Evolutionary conservation across 2,888 invertebrate species (phyloP), one percentile per base, ranked within the genome.

Genomic region (Drosophila silvestris): DNA sequence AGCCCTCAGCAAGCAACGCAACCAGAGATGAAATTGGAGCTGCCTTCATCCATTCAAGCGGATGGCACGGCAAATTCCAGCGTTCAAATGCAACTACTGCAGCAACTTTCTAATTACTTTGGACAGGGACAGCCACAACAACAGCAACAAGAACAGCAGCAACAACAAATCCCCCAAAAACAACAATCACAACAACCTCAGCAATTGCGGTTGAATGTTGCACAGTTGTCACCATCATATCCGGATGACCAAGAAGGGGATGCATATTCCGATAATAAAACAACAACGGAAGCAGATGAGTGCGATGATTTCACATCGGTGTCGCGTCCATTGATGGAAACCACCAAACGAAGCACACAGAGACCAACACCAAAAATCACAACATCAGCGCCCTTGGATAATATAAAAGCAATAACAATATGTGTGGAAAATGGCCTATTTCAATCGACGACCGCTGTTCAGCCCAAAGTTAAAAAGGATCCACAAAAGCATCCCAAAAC

Each of bases 81-180:
- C 33, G 63, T 74, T 12, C 79, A 73, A 51, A 50, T 80, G 53
- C 67, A 78, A 63, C 19, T 82, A 39, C 54, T 85, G 37, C 78
- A 82, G n/a, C 82, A 86, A 41, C 61, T 85, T 19, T 59, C 74
- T 5, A 72, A 75, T 0, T 74, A 56, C 6, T 70, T 84, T 19
- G 56, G 61, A 0, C 74, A 73, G 3, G 50, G 54, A 0, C 75
- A 70, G n/a, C 56, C 47, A 7, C 41, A 47, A 1, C 66, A 70
- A 5, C 65, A 69, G 16, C 63, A 59, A n/a, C 52, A 61, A 28
- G 61, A 52, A 16, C 51, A 63, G 4, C 58, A 26, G 1, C 66
- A 50, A 4, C 19, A 14, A 12, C 74, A 53, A 54, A 44, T 0
- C 35, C 19, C 6, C 41, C 28, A 3, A 7, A 10, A 4, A 7